phyloP scores from a whole-genome alignment of 2,888 invertebrate species.

The Syrista parreyssii region DNA sequence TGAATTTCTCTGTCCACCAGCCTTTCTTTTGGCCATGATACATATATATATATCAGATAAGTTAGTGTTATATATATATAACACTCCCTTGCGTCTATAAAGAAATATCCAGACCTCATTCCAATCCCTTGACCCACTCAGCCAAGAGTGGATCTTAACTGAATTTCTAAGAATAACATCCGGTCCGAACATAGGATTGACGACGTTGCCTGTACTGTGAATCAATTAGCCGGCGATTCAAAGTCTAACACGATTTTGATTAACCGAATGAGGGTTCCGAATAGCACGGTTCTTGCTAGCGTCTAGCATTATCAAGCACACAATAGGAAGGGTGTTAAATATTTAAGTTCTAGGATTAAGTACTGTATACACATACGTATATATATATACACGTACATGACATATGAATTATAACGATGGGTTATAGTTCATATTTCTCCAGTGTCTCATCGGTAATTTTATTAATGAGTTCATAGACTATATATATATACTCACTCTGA shows the following conservation, averaged over 20 bases:
- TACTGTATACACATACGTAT: neutral
- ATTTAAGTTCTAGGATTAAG: neutral
- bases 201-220: neutral
- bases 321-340: neutral
- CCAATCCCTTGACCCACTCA: neutral
- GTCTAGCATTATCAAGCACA: neutral
- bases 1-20: neutral
- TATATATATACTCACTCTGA: constrained; percentile 59
- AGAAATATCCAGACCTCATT: neutral
- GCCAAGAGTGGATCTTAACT: constrained; percentile 1
- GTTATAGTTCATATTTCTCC: too few species aligned
- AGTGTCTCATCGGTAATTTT: neutral
- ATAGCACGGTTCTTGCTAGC: neutral
- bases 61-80: neutral
- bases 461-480: neutral
- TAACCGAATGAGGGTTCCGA: neutral
- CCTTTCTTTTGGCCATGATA: neutral
- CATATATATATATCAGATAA: neutral
- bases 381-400: neutral
- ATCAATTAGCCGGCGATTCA: neutral
- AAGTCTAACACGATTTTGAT: neutral
- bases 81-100: neutral
- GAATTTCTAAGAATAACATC: neutral
- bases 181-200: neutral
- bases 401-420: neutral